Conservation (phyloP, 2,113 vertebrate genomes). For the Odobenus rosmarus region DNA sequence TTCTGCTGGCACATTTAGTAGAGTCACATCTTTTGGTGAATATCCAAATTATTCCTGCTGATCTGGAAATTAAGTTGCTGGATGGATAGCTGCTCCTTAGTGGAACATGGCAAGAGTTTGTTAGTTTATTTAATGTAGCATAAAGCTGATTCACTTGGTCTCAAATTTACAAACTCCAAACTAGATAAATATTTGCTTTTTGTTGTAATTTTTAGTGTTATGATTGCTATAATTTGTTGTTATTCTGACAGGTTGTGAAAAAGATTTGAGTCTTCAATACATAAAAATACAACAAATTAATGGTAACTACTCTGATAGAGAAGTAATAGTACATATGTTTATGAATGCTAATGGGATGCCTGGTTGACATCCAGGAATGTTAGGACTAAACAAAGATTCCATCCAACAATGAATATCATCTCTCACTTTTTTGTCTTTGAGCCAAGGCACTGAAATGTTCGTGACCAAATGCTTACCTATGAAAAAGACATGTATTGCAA, state of each 20-base stretch:
- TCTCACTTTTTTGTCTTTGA: constrained; percentile 52
- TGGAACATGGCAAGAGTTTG: not conserved
- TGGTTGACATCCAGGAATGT: constrained; percentile 49
- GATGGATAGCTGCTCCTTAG: constrained; percentile 19
- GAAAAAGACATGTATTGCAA: constrained; percentile 42
- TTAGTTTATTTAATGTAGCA: not conserved
- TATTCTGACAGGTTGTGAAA: constrained; percentile 60
- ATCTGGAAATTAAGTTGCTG: constrained; percentile 62
- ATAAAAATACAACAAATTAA: constrained; percentile 78
- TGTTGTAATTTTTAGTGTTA: constrained; percentile 58
- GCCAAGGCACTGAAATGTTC: constrained; percentile 61
- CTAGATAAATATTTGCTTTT: constrained; percentile 78
- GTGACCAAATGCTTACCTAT: constrained; percentile 64
- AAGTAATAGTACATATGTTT: constrained; percentile 76
- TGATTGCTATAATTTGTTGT: constrained; percentile 69
- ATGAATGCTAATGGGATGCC: constrained; percentile 50
- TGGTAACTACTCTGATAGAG: constrained; percentile 50
- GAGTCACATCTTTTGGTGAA: constrained; percentile 42
- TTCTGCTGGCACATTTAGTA: not conserved
- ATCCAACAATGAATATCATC: constrained; percentile 52
- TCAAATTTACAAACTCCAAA: constrained; percentile 68
- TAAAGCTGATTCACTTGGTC: constrained; percentile 47
- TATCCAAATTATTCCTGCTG: constrained; percentile 47
- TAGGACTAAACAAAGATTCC: constrained; percentile 57
- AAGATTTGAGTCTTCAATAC: constrained; percentile 66